A percentile compares a stretch with the other conserved stretches of the same genome.
Evolutionary conservation across 2,888 invertebrate species (phyloP).

Genomic region (Nomada flava): DNA sequence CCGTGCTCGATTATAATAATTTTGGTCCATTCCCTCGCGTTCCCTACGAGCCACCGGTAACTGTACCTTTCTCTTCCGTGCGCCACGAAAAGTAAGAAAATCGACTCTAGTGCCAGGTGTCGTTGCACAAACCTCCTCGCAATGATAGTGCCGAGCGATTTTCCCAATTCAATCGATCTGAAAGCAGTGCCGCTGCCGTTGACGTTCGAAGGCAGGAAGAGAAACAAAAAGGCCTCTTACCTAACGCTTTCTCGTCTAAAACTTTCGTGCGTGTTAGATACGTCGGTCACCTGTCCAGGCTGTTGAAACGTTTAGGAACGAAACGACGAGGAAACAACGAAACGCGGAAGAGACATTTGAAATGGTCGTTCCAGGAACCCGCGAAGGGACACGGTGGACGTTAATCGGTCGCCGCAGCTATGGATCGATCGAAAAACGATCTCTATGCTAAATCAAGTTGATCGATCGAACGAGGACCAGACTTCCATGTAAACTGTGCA

Average conservation of each 20-base stretch:
- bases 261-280: slow-evolving; percentile 12
- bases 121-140: slow-evolving; percentile 1
- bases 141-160: slow-evolving; percentile 13
- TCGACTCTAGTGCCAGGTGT: slow-evolving; percentile 25
- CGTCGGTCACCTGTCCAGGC: slow-evolving; percentile 10
- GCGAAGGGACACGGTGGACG: slow-evolving; percentile 27
- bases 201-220: background rate
- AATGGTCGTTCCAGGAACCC: slow-evolving; percentile 8
- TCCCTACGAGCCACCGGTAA: slow-evolving; percentile 32
- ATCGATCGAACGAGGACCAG: slow-evolving; percentile 40
- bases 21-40: slow-evolving; percentile 15
- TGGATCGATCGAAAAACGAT: slow-evolving; percentile 39
- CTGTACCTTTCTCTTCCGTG: slow-evolving; percentile 52
- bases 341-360: slow-evolving; percentile 50
- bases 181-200: background rate
- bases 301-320: slow-evolving; percentile 18
- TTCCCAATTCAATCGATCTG: slow-evolving; percentile 19
- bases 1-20: slow-evolving; percentile 35
- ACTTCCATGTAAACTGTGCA: slow-evolving; percentile 50
- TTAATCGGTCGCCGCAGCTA: slow-evolving; percentile 8
- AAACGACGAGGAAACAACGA: slow-evolving; percentile 22
- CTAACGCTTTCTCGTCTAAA: slow-evolving; percentile 40
- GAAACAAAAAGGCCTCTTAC: slow-evolving; percentile 11
- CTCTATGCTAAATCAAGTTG: slow-evolving; percentile 47
- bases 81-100: slow-evolving; percentile 11